Evolutionary conservation across 1,140 invertebrate genomes (phyloP).

Genomic region (Maniola jurtina): DNA sequence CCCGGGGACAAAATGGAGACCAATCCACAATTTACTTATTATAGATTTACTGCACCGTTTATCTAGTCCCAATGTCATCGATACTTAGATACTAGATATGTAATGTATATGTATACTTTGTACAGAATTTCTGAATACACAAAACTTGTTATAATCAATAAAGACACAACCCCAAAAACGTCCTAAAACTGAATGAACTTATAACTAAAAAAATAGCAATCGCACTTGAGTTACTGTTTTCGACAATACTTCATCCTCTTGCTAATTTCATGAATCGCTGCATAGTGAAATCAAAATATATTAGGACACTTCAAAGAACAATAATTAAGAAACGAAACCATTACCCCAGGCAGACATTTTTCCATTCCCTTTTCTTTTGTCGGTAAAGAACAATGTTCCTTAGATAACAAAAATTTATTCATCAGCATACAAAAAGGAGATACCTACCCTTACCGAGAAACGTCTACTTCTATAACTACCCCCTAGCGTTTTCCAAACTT

Average conservation of each 20-base stretch:
- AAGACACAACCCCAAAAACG: background rate
- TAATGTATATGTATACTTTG: too few species aligned
- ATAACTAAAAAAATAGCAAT: too few species aligned
- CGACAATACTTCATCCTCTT: too few species aligned
- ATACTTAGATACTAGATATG: too few species aligned
- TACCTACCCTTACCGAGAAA: constrained; percentile 48
- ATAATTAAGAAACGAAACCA: constrained; percentile 16
- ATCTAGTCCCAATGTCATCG: too few species aligned
- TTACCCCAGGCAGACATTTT: constrained; percentile 23
- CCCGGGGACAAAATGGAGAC: too few species aligned
- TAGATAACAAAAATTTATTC: constrained; percentile 58
- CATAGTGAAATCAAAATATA: background rate
- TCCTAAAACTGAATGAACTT: background rate
- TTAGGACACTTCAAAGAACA: constrained; percentile 27
- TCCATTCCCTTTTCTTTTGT: constrained; percentile 35
- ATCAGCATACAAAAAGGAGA: constrained; percentile 50
- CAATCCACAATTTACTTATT: too few species aligned
- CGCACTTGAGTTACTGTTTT: background rate
- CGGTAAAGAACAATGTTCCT: constrained; percentile 43
- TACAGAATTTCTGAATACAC: too few species aligned
- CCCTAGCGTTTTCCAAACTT: constrained; percentile 19
- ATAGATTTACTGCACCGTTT: too few species aligned
- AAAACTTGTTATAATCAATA: background rate
- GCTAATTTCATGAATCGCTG: background rate
- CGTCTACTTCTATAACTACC: constrained; percentile 50